phyloP scores from a whole-genome alignment of 1,140 invertebrate genomes.

The Andrena cerasifolii region DNA sequence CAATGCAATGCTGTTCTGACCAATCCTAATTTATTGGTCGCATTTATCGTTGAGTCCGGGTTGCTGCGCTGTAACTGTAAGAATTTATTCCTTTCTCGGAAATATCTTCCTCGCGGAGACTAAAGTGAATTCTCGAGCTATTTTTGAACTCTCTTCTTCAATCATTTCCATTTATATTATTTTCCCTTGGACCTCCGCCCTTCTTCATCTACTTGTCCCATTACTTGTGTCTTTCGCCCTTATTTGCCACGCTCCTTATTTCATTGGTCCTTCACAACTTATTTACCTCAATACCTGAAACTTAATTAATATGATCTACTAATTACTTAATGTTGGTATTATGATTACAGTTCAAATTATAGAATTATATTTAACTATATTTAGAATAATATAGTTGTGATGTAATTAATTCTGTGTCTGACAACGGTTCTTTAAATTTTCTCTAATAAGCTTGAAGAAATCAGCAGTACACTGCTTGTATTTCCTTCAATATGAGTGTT shows the following conservation, averaged over 20 bases:
- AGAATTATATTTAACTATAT: too few relatives aligned
- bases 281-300: too few relatives aligned
- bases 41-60: slow-evolving; percentile 52
- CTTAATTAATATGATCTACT: too few relatives aligned
- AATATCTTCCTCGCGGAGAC: slow-evolving; percentile 31
- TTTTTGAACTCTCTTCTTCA: slow-evolving; percentile 56
- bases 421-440: too few relatives aligned
- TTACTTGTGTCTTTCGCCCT: slow-evolving; percentile 53
- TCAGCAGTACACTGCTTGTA: too few relatives aligned
- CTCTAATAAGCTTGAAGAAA: too few relatives aligned
- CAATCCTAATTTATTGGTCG: slow-evolving; percentile 49
- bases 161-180: slow-evolving; percentile 51
- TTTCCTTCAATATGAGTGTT: too few relatives aligned
- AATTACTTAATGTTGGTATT: too few relatives aligned
- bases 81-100: slow-evolving; percentile 50
- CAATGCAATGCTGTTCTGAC: slow-evolving; percentile 11
- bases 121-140: slow-evolving; percentile 53
- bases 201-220: slow-evolving; percentile 2
- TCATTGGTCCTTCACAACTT: too few relatives aligned
- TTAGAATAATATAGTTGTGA: too few relatives aligned
- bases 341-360: too few relatives aligned
- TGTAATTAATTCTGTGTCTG: too few relatives aligned
- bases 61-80: slow-evolving; percentile 53
- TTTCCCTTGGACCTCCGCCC: slow-evolving; percentile 27
- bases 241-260: slow-evolving; percentile 21